Base-by-base conservation (phyloP, 2,888 invertebrate species). In the Hirtodrosophila cameraria region DNA sequence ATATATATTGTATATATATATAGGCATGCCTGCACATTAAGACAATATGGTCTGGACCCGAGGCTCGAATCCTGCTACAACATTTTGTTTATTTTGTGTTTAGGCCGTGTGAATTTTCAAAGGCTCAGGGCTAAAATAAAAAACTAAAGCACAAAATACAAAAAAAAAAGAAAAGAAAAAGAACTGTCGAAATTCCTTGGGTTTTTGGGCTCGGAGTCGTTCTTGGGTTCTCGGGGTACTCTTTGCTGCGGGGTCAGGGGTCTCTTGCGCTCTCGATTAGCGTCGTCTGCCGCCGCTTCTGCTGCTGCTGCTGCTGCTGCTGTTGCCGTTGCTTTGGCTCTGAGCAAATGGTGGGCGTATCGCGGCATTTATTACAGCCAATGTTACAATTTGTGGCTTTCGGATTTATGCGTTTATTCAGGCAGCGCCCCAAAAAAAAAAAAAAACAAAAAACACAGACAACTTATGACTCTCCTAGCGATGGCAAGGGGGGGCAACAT, bases 331-430 rank as follows among this genome's bases (percentile, higher is more conserved):
- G 46, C 31, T 11, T 41, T 62, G n/a, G n/a, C n/a, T n/a, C 43
- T 70, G 75, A 73, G 72, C 86, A 87, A 87, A 86, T 86, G 78
- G 88, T 86, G 86, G 86, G 86, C 86, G 86, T 71, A 75, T 70
- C 88, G 76, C 84, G 86, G 86, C 86, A 86, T 86, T 86, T 86
- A 86, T 86, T 86, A 86, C 88, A 87, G 88, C 86, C 86, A 87
- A 86, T 89, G 88, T 88, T 88, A 88, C 88, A 88, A 88, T 88
- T 89, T 88, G 89, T 88, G 82, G 88, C 71, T 78, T 79, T 70
- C 60, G 81, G 86, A 83, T 88, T 88, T 88, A 88, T 88, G 87
- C 80, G 79, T 82, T 82, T 75, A 70, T 76, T 69, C 67, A 61
- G 81, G 84, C 86, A 73, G 73, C 73, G 73, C 66, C 71, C 74